These are phyloP conservation scores for Ceraclea dissimilis DNA, from an alignment of 2,888 invertebrate species.

Conservation along the genomic window DNA sequence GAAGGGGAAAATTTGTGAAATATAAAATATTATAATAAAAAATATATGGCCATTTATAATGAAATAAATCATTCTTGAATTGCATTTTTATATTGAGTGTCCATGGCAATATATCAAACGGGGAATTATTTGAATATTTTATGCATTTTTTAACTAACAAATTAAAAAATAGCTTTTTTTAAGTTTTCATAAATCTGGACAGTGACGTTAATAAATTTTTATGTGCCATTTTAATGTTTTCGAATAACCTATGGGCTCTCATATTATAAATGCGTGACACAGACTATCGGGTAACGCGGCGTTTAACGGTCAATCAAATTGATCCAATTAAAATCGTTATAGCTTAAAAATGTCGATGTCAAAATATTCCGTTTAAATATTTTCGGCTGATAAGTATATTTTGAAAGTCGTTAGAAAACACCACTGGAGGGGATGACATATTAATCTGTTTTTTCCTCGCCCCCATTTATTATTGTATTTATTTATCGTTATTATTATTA, in stretches of 20 bases:
- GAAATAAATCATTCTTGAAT: neutral
- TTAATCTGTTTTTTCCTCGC: no score
- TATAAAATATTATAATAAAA: no score
- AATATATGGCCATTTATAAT: neutral
- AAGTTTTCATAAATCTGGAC: conserved; percentile 11
- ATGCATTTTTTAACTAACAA: conserved; percentile 2
- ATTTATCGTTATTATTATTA: no score
- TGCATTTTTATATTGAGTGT: neutral
- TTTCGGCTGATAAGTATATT: no score
- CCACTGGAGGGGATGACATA: no score
- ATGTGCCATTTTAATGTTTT: neutral
- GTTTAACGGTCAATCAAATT: conserved; percentile 17
- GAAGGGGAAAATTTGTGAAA: no score
- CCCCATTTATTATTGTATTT: no score
- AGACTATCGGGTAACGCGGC: neutral
- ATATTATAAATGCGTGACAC: no score
- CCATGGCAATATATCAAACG: neutral
- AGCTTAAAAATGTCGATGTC: conserved; percentile 3
- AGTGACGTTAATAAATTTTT: conserved; percentile 3
- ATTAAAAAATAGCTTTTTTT: conserved; percentile 1
- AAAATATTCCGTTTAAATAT: no score
- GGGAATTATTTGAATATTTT: conserved; percentile 7
- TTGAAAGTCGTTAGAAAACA: no score
- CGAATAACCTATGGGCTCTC: neutral
- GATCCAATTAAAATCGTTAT: conserved; percentile 16